Conservation (phyloP, 2,113 vertebrate genomes). For the Nesogale talazaci region DNA sequence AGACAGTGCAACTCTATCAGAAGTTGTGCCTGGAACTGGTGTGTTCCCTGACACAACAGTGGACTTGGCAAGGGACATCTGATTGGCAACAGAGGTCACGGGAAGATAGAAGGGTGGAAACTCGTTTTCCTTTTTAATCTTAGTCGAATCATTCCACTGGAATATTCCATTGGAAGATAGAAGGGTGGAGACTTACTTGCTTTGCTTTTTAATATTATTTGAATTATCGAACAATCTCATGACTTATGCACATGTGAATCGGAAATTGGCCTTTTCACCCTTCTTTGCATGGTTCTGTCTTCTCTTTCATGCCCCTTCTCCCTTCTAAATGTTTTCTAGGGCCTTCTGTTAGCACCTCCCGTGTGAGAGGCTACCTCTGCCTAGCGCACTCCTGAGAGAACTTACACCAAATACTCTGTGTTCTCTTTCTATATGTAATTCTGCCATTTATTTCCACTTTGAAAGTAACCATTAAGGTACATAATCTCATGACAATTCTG, state of each 20-base stretch:
- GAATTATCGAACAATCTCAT: not conserved
- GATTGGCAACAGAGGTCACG: too few species aligned
- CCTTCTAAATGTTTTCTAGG: not conserved
- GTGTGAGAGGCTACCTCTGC: not conserved
- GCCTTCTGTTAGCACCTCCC: not conserved
- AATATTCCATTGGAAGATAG: not conserved
- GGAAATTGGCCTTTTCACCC: not conserved
- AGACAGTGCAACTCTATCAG: too few species aligned
- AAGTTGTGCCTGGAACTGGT: too few species aligned
- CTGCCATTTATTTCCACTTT: not conserved
- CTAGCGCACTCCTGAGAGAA: not conserved
- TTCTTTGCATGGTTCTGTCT: conserved; percentile 1
- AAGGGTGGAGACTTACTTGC: too few species aligned
- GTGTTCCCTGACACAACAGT: too few species aligned
- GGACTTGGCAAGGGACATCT: too few species aligned
- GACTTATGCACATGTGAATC: not conserved
- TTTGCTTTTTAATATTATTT: not conserved
- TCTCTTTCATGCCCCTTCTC: not conserved
- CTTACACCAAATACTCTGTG: not conserved
- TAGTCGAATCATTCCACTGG: too few species aligned
- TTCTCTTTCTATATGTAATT: not conserved
- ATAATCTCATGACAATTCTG: not conserved
- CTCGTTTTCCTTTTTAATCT: too few species aligned
- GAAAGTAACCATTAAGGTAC: not conserved
- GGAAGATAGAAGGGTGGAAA: not conserved